These are phyloP conservation scores for Zygaena filipendulae DNA, from an alignment of 2,888 invertebrate genomes.

Conservation along the genomic window DNA sequence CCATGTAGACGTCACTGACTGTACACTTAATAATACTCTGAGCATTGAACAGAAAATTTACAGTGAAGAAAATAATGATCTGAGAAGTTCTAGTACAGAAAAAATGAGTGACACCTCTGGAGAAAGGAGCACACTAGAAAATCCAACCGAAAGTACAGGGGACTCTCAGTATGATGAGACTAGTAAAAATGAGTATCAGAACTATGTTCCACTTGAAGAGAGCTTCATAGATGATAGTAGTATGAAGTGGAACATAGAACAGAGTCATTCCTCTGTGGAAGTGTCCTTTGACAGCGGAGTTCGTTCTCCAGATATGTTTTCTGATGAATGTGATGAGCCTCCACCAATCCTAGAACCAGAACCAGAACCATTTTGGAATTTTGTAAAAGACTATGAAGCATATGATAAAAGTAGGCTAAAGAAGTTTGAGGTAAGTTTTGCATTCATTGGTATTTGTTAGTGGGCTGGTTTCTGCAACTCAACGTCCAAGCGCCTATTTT, in stretches of 20 bases:
- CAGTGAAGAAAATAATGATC: too few relatives aligned
- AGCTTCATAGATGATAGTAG: constrained; percentile 28
- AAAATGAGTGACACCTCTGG: constrained; percentile 20
- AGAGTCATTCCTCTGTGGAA: constrained; percentile 52
- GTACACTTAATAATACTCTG: too few relatives aligned
- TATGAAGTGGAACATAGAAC: constrained; percentile 47
- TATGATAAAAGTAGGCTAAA: constrained; percentile 46
- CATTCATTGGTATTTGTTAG: constrained; percentile 3
- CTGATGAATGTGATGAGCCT: constrained; percentile 62
- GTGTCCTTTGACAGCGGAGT: constrained; percentile 60
- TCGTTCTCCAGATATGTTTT: constrained; percentile 75
- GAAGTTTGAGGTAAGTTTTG: constrained; percentile 44
- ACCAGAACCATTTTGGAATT: constrained; percentile 42
- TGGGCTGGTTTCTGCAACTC: too few relatives aligned
- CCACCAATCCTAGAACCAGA: constrained; percentile 22
- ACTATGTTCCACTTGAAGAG: constrained; percentile 1
- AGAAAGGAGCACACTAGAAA: constrained; percentile 23
- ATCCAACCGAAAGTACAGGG: constrained; percentile 35
- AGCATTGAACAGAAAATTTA: too few relatives aligned
- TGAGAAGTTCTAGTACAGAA: constrained; percentile 4
- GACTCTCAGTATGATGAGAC: constrained; percentile 42
- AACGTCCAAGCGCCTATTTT: too few relatives aligned
- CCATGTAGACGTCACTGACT: too few relatives aligned
- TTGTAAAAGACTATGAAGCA: constrained; percentile 45
- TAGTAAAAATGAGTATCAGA: constrained; percentile 21